Evolutionary conservation across 2,797 vertebrate genomes (phyloP), one percentile per base, ranked within the genome.

Genomic region (Microcaecilia unicolor): DNA sequence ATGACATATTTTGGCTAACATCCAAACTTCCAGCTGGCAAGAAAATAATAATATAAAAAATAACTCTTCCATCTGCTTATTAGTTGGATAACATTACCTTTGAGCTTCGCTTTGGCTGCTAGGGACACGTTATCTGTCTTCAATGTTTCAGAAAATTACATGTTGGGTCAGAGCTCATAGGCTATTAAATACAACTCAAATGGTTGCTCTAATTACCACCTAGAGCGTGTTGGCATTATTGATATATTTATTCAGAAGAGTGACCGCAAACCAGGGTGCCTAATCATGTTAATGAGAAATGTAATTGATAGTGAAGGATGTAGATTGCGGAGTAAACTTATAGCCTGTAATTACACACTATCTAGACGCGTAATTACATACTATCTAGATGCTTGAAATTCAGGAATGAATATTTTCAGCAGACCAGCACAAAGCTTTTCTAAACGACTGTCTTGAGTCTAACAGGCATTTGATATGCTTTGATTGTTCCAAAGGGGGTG

Each of bases 131-230:
- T 68, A 68, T 62, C 60, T 62, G 53, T 48, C 58, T 70, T 58
- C 73, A 70, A 73, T 64, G 64, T 64, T 72, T 64, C 67, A 68
- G 63, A 73, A 68, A 70, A 70, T 73, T 64, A 66, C 58, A 70
- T 63, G 61, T 61, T 37, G 55, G 63, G 66, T 69, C 63, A 68
- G 64, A 64, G 49, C 37, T 49, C 61, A 60, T 41, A 35, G 49
- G 41, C 48, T 39, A 59, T 69, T 67, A 61, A 55, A 51, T 43
- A 51, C 37, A 34, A 33, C 31, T 48, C 40, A 43, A 5, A 25
- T 28, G 53, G 25, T 57, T 43, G 43, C 34, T 45, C 61, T 62
- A 56, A 64, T 61, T 64, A 56, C 54, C 41, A 48, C 55, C 35
- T 53, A 51, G 37, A 49, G 42, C 41, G 39, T 36, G 40, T 64